Evolutionary conservation across 2,888 invertebrate genomes (phyloP).

Genomic region (Cosmia trapezina): DNA sequence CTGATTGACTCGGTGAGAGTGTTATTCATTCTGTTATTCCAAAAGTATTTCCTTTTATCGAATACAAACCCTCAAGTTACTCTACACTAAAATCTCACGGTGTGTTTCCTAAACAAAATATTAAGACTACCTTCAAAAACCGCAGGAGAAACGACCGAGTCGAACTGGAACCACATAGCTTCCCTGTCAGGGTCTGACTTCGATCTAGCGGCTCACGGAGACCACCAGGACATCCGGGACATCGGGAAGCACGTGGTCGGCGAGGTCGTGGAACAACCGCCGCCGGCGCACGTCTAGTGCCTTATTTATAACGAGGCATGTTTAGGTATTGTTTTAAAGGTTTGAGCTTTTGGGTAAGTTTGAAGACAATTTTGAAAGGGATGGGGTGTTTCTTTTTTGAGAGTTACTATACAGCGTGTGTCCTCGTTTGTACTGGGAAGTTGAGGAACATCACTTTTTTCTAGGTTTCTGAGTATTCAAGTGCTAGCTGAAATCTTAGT

Average conservation of each 20-base stretch:
- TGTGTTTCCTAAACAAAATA: not conserved
- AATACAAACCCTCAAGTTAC: not conserved
- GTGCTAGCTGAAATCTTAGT: not conserved
- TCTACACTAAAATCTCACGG: slow-evolving; percentile 11
- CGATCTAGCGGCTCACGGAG: slow-evolving; percentile 91
- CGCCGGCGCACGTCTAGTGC: slow-evolving; percentile 77
- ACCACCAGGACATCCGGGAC: slow-evolving; percentile 77
- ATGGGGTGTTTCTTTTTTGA: not conserved
- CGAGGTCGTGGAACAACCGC: slow-evolving; percentile 65
- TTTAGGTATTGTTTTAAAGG: slow-evolving; percentile 11
- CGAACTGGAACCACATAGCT: slow-evolving; percentile 88
- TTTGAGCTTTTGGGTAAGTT: slow-evolving; percentile 15
- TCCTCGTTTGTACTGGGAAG: not conserved
- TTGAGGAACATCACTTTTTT: not conserved
- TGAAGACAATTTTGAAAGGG: not conserved
- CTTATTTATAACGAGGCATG: slow-evolving; percentile 35
- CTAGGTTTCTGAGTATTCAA: not conserved
- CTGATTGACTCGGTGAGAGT: not conserved
- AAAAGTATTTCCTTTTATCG: not conserved
- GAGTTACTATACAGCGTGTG: not conserved
- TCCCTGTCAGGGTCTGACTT: slow-evolving; percentile 92
- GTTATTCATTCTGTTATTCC: not conserved
- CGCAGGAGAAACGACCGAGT: slow-evolving; percentile 75
- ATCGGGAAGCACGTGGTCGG: slow-evolving; percentile 77
- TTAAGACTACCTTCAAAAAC: slow-evolving; percentile 32